phyloP scores from a whole-genome alignment of 2,113 vertebrate genomes.

The Arenaria interpres region DNA sequence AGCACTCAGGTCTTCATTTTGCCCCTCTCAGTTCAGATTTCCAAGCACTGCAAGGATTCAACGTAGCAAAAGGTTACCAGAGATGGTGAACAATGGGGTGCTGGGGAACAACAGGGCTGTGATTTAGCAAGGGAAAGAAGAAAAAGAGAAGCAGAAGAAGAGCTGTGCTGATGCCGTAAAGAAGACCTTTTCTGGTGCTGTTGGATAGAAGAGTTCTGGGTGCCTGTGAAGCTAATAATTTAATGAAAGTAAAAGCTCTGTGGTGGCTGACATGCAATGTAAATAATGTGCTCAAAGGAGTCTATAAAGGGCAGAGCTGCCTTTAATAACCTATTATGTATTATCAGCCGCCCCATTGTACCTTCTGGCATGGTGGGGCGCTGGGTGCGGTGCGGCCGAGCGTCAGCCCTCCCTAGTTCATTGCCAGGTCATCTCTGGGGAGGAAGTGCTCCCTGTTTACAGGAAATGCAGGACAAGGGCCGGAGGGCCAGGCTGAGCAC shows the following conservation, averaged over 20 bases:
- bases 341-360: conserved; percentile 57
- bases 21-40: neutral
- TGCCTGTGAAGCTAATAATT: neutral
- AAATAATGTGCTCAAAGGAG: neutral
- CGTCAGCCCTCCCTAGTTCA: conserved; percentile 78
- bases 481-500: neutral
- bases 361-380: conserved; percentile 23
- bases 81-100: neutral
- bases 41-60: neutral
- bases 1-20: neutral
- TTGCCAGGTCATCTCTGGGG: conserved; percentile 87
- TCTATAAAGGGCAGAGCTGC: neutral
- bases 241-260: conserved; percentile 4
- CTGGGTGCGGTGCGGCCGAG: conserved; percentile 77
- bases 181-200: neutral
- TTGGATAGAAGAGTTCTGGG: neutral
- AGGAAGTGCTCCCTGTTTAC: conserved; percentile 91
- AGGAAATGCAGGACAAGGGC: conserved; percentile 90
- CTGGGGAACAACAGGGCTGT: neutral
- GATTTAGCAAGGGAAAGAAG: neutral
- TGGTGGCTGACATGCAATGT: neutral
- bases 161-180: neutral
- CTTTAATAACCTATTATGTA: conserved; percentile 37
- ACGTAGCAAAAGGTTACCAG: neutral
- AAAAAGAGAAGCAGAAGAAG: neutral